Evolutionary conservation across 1,140 invertebrate species (phyloP), one percentile per base, ranked within the genome.

Genomic region (Cyclargus thomasi): DNA sequence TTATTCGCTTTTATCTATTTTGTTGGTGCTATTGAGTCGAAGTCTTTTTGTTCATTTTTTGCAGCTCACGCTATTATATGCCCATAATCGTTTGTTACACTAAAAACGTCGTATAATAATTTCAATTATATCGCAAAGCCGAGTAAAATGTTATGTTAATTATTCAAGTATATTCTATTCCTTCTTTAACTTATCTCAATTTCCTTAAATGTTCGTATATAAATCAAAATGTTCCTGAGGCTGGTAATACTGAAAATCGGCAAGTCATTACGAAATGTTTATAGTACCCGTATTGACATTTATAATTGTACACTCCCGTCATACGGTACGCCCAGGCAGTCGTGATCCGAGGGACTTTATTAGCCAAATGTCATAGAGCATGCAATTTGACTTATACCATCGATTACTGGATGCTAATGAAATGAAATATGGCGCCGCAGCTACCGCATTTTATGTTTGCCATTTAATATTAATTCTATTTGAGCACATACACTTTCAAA

Each of bases 241-340:
- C 18, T 59, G 55, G 55, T 20, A 59, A 59, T 18, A 17, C 18
- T 59, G 55, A 59, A 59, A 59, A 59, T 59, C 20, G 55, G 55
- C 55, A 4, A 59, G 20, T 20, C 47, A 22, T 64, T 53, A 47
- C 63, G 39, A 39, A 64, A 72, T 62, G 64, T 39, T 69, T 67
- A 35, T 59, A n/a, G 20, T 59, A 59, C 21, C 21, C 55, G 20
- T 59, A 59, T 59, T 72, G 71, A 70, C 71, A 72, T 72, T 72
- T 72, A 65, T 67, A 63, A 70, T 70, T 69, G 62, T 65, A 69
- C 71, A 72, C 70, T 70, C 57, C 55, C 62, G 71, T 72, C 68
- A 67, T 67, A 65, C 47, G 22, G 67, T 62, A 70, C 66, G 53
- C 66, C 63, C 57, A 29, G 17, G 36, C 36, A 59, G 39, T 69